Evolutionary conservation across 2,888 invertebrate genomes (phyloP).

Genomic region (Polia nebulosa): DNA sequence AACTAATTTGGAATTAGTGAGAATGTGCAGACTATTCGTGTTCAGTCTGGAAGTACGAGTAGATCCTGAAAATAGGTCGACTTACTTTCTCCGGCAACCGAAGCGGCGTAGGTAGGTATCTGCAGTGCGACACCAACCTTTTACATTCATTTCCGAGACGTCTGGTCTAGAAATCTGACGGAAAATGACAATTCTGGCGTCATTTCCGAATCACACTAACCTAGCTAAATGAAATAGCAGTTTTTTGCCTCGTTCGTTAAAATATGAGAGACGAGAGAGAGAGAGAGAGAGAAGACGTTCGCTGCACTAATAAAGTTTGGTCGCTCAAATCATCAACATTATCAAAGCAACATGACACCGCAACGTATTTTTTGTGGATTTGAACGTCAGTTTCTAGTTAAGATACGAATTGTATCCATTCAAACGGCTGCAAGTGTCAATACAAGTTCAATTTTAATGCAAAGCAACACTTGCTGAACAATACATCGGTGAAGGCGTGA

Average conservation of each 20-base stretch:
- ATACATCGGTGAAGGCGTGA: constrained; percentile 73
- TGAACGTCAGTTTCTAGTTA: constrained; percentile 7
- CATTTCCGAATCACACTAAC: constrained; percentile 14
- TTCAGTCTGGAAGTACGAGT: constrained; percentile 52
- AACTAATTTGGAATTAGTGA: constrained; percentile 14
- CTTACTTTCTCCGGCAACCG: constrained; percentile 76
- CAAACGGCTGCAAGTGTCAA: constrained; percentile 57
- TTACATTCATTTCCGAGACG: constrained; percentile 79
- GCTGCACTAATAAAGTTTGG: background rate
- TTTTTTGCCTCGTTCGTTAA: background rate
- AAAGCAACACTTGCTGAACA: constrained; percentile 78
- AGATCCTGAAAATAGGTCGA: constrained; percentile 73
- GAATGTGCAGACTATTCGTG: constrained; percentile 15
- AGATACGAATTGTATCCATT: constrained; percentile 28
- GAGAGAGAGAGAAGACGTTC: background rate
- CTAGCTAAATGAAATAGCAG: background rate
- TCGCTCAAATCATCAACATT: background rate
- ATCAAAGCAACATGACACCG: background rate
- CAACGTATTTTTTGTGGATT: constrained; percentile 2
- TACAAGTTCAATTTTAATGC: constrained; percentile 78
- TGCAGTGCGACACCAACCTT: constrained; percentile 84
- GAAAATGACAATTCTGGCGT: constrained; percentile 17
- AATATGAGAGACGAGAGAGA: background rate
- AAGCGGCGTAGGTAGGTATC: constrained; percentile 77
- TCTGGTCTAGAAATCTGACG: constrained; percentile 57